Evolutionary conservation across 2,797 vertebrate species (phyloP), one percentile per base, ranked within the genome.

Genomic region (Knipowitschia caucasica): DNA sequence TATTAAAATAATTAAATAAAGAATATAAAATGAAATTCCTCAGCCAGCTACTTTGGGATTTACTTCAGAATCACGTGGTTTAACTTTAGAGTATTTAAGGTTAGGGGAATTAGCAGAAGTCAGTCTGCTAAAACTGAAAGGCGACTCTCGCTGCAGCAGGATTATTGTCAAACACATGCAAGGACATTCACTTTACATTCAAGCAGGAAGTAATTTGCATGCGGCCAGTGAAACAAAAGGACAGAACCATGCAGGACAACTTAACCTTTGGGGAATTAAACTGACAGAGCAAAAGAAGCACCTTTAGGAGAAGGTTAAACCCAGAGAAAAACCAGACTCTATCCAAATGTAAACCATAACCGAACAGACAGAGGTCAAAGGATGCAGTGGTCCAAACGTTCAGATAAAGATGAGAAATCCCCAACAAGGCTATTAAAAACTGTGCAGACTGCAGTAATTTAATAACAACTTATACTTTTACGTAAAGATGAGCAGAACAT

Each of bases 151-250:
- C 78, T 50, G 60, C 42, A 76, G 78, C 59, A 20, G 25, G 78
- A 86, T 85, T 83, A 85, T 71, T 73, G 77, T 78, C 79, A 72
- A 58, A 73, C 62, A 56, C 63, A 51, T 49, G 53, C 51, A 61
- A 71, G 73, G 57, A 50, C 56, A 53, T 53, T 76, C 65, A 62
- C 63, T 75, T 73, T 55, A 64, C 39, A 73, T 80, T 72, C 61
- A 57, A 67, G 54, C 56, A 66, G 31, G 73, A 69, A 65, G 39
- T 52, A 65, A 36, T 51, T 65, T 46, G 44, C 5, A 33, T 69
- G 40, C 61, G 60, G 67, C 67, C 27, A 46, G 29, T 31, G 73
- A 63, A 3, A 23, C 60, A 67, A 75, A 44, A 23, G 35, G 56
- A 18, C 18, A 55, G 62, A 72, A 76, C 69, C 49, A 67, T 59